Evolutionary conservation across 2,797 vertebrate genomes (phyloP).

Genomic region (Hemibagrus guttatus): DNA sequence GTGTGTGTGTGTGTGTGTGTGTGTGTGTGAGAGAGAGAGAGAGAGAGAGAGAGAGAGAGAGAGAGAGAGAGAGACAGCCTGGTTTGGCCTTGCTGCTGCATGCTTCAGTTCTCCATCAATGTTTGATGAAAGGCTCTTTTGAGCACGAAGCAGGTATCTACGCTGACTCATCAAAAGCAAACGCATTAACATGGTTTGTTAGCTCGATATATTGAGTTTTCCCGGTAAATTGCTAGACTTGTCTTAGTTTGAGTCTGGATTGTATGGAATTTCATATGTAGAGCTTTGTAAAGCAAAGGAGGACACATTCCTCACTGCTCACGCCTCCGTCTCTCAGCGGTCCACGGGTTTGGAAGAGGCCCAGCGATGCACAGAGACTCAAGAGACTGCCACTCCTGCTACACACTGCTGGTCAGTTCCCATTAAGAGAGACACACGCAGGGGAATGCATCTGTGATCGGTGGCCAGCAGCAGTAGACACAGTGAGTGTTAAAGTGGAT

Average conservation of each 20-base stretch:
- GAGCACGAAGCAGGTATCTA: conserved; percentile 47
- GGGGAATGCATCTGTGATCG: conserved; percentile 58
- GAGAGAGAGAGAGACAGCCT: conserved; percentile 2
- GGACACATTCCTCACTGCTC: neutral
- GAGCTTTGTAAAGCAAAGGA: conserved; percentile 28
- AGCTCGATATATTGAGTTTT: conserved; percentile 39
- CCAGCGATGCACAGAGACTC: conserved; percentile 35
- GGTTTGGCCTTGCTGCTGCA: conserved; percentile 48
- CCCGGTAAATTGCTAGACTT: conserved; percentile 33
- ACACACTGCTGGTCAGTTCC: conserved; percentile 70
- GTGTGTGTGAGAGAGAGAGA: no score
- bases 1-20: neutral
- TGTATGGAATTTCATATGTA: conserved; percentile 24
- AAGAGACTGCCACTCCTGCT: conserved; percentile 52
- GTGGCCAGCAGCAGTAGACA: conserved; percentile 49
- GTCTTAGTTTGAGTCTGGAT: conserved; percentile 18
- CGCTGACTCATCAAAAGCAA: conserved; percentile 49
- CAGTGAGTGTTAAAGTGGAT: conserved; percentile 55
- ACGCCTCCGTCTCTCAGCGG: conserved; percentile 13
- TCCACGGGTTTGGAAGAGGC: conserved; percentile 35
- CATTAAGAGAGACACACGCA: conserved; percentile 66
- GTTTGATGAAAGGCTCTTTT: conserved; percentile 55
- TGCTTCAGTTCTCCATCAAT: conserved; percentile 54
- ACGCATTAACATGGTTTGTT: conserved; percentile 39
- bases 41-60: conserved; percentile 29